Base-by-base conservation (phyloP, 2,888 invertebrate genomes). In the Hymenopus coronatus region DNA sequence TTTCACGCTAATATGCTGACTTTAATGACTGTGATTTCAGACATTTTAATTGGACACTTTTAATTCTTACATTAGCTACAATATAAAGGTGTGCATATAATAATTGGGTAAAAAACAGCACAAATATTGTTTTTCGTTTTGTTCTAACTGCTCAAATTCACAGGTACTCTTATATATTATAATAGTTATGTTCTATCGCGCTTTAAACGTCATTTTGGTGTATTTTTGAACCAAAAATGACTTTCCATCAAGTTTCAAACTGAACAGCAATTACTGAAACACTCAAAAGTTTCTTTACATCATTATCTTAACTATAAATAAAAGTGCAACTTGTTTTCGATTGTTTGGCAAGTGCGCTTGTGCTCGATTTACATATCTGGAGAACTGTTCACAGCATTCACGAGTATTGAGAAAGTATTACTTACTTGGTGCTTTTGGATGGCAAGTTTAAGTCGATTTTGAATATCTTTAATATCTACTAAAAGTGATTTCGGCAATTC, bases 371-470 rank as follows among this genome's bases (percentile, higher is more conserved):
- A 70, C 20, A 12, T 70, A 70, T 70, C 54, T 15, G 54, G 20
- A 54, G 15, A 70, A 87, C 25, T 87, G 82, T 40, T 82, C 25
- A 81, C 70, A 86, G 25, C 28, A 30, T 40, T 20, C 28, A 40
- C 82, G 30, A 82, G 33, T 54, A 33, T 54, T 85, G n/a, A 87
- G 40, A 87, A 87, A n/a, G 40, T 87, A 27, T n/a, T 87, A 86
- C 93, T 93, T 92, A 95, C 95, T 94, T 95, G 95, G 93, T 95
- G 95, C 92, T 95, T 93, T 92, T 94, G 94, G 92, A 95, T 95
- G 90, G 95, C 95, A 92, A 94, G 95, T 94, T 94, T 95, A 92
- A 95, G 93, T 92, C 95, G 95, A 89, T 94, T 94, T 92, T 95
- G 95, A 90, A 95, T 94, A 93, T 94, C 94, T 90, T 94, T 93